Conservation (phyloP, 2,888 invertebrate species). For the Dryocosmus kuriphilus region DNA sequence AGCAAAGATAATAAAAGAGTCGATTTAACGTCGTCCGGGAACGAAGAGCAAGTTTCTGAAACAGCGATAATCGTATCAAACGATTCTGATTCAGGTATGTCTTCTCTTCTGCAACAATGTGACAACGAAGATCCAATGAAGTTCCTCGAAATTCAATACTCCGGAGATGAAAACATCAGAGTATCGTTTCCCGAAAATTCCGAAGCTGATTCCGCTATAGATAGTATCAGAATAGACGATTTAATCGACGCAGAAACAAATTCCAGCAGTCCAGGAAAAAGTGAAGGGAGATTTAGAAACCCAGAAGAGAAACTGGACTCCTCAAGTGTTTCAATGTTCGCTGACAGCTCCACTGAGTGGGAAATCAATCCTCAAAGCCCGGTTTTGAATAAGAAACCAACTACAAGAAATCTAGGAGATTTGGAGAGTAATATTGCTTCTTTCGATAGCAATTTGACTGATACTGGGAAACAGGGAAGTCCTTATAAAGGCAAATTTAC, state of each 20-base stretch:
- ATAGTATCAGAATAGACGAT: not conserved
- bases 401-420: not conserved
- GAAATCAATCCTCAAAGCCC: not conserved
- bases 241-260: not conserved
- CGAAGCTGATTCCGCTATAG: not conserved
- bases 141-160: conserved; percentile 54
- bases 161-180: conserved; percentile 40
- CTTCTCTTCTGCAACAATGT: conserved; percentile 67
- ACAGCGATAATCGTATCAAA: conserved; percentile 47
- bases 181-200: not conserved
- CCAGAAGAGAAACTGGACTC: not conserved
- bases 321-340: not conserved
- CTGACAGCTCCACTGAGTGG: not conserved
- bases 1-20: not conserved
- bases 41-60: conserved; percentile 36
- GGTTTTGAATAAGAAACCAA: not conserved
- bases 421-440: not conserved
- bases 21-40: conserved; percentile 29
- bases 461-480: not conserved
- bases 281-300: not conserved
- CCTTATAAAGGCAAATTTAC: not conserved
- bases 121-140: conserved; percentile 59
- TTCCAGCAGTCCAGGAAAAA: not conserved
- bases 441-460: not conserved
- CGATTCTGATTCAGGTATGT: conserved; percentile 65